Conservation (phyloP, 1,140 invertebrate species). For the Megalopta genalis region DNA sequence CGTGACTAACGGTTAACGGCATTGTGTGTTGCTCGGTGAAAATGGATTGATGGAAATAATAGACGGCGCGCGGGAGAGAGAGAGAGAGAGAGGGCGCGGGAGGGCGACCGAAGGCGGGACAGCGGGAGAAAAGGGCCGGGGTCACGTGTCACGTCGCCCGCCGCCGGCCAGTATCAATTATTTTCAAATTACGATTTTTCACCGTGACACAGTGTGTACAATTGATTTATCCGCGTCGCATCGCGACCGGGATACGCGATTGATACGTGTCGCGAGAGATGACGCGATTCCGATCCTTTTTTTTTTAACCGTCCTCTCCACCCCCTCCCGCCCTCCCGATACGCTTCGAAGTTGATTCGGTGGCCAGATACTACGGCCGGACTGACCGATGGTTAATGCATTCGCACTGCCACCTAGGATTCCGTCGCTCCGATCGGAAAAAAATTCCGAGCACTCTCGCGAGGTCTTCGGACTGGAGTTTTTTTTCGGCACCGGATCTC, state of each 20-base stretch:
- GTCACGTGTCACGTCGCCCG: slow-evolving; percentile 40
- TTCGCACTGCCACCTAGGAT: no score
- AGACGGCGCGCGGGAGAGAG: no score
- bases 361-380: no score
- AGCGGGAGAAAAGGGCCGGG: slow-evolving; percentile 42
- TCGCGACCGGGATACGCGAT: slow-evolving; percentile 34
- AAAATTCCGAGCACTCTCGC: no score
- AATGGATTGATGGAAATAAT: slow-evolving; percentile 63
- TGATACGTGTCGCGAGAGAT: slow-evolving; percentile 26
- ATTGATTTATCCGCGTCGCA: slow-evolving; percentile 59
- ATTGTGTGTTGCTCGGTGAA: slow-evolving; percentile 57
- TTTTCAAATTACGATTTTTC: slow-evolving; percentile 66
- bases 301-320: neutral
- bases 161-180: slow-evolving; percentile 59
- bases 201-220: slow-evolving; percentile 45
- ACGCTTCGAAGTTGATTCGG: no score
- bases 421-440: no score
- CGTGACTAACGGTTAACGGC: slow-evolving; percentile 55
- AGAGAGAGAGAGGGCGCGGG: slow-evolving; percentile 29
- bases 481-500: no score
- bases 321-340: neutral
- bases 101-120: neutral
- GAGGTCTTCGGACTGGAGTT: no score
- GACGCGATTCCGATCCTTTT: neutral
- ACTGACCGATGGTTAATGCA: no score